Base-by-base conservation (phyloP, 2,113 vertebrate species). In the Coturnix japonica region DNA sequence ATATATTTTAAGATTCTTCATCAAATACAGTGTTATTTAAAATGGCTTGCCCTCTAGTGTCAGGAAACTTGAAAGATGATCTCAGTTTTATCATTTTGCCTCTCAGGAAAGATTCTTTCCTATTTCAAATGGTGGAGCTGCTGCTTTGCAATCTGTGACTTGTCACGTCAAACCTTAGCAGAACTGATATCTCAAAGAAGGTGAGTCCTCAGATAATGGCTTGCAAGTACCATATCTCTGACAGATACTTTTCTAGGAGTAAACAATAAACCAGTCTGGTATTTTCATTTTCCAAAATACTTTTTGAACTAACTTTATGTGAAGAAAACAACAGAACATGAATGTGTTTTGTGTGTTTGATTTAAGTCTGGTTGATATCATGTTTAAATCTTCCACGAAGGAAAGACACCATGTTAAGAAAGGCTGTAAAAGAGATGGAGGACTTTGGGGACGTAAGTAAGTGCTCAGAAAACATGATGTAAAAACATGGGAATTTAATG, bases 11-110 rank as follows among this genome's bases (percentile, higher is more conserved):
- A 41, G 35, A 9, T 43, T 79, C 53, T 83, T 66, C 64, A 70
- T 71, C 43, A 64, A 56, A 15, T 2, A 6, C 2, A 46, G 10
- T 0, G 0, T 93, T 94, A 89, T 61, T 70, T 94, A 91, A 91
- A 94, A 92, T 85, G 92, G 81, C 61, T 95, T 96, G 94, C 92
- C 95, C 89, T 95, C 94, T 94, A 94, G 91, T 92, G 92, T 96
- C 84, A 87, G 81, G 46, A 96, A 91, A 89, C 57, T 79, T 83
- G 75, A 91, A 87, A 91, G 78, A 84, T 89, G 12, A 89, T 87
- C 56, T 89, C 22, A 25, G 20, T 87, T 87, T 61, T 89, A 37
- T 70, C 0, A 0, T 18, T 85, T 64, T 90, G 20, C 70, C 16
- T 81, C 60, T 89, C 39, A 77, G 20, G 7, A 26, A 77, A 67